Base-by-base conservation (phyloP, 2,113 vertebrate genomes). In the Lamprologus sp. region DNA sequence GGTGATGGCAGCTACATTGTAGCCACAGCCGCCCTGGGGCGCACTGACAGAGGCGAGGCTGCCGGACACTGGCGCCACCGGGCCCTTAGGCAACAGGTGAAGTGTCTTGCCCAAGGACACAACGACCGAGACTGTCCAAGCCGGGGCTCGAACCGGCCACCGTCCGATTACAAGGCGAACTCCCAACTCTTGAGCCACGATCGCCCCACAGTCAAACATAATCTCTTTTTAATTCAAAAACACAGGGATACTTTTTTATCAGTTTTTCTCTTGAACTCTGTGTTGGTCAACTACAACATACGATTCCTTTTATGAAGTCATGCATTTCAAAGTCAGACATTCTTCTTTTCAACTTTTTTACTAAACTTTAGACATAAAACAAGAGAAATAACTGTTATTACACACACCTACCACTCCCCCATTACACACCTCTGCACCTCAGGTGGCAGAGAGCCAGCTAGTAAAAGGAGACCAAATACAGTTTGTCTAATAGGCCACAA, bases 111-210 rank as follows among this genome's bases (percentile, higher is more conserved):
- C 1, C 35, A 37, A 10, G 35, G 35, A 37, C 35, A 37, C 9
- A 37, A 37, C 4, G 1, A 40, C 10, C 1, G 0, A 40, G 10
- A 11, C 37, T 13, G 40, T 6, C 40, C 2, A 0, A 42, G 40
- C 40, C 3, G 5, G 40, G 5, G 0, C 40, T 42, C 5, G 0
- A 42, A 42, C 40, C 12, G 0, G 37, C 37, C 11, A 40, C 37
- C 37, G 1, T 42, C 40, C 0, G 0, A 13, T 42, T 13, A 42
- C 40, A 42, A 42, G 0, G 0, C 3, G 0, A 42, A 42, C 40
- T 0, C 2, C 40, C 40, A 42, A 42, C 40, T 45, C 5, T 45
- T 45, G 42, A 45, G 42, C 42, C 42, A 6, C 6, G 42, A 45
- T 45, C 12, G 12, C 12, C 12, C 6, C 40, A 42, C 12, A 13